Percentiles rank a stretch among this genome's conserved stretches.
These are phyloP conservation scores for Agrochola circellaris DNA, from an alignment of 2,888 invertebrate genomes.

Conservation along the genomic window DNA sequence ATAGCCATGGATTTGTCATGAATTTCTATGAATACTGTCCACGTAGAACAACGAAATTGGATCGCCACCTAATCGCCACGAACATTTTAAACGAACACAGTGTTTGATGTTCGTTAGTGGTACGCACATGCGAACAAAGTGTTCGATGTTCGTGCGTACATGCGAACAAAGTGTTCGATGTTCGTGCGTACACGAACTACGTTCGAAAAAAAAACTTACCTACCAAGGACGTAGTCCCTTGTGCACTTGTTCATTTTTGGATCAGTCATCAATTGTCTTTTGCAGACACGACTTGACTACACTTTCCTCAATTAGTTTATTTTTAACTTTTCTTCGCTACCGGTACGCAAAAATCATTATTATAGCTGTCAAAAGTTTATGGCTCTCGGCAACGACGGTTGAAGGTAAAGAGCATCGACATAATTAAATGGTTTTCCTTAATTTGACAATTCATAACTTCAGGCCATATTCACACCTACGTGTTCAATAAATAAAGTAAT, in stretches of 20 bases:
- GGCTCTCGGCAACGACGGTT: neutral
- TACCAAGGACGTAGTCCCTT: neutral
- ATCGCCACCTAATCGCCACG: no score
- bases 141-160: no score
- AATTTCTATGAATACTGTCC: no score
- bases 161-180: no score
- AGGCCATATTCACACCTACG: neutral
- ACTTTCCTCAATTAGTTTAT: neutral
- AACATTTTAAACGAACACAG: no score
- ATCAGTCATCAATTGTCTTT: neutral
- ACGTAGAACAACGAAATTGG: no score
- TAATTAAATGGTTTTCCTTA: constrained; percentile 13
- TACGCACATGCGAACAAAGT: no score
- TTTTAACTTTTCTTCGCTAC: neutral
- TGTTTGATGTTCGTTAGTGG: no score
- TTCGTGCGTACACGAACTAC: no score
- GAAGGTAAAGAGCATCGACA: constrained; percentile 30
- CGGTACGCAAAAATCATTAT: neutral
- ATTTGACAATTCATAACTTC: neutral
- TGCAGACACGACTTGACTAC: neutral
- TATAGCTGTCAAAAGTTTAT: constrained; percentile 37
- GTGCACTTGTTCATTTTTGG: neutral
- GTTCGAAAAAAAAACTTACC: neutral
- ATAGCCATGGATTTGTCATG: no score
- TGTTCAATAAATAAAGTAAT: constrained; percentile 3